Conservation (phyloP, 2,888 invertebrate species). For the Rotaria magnacalcarata region DNA sequence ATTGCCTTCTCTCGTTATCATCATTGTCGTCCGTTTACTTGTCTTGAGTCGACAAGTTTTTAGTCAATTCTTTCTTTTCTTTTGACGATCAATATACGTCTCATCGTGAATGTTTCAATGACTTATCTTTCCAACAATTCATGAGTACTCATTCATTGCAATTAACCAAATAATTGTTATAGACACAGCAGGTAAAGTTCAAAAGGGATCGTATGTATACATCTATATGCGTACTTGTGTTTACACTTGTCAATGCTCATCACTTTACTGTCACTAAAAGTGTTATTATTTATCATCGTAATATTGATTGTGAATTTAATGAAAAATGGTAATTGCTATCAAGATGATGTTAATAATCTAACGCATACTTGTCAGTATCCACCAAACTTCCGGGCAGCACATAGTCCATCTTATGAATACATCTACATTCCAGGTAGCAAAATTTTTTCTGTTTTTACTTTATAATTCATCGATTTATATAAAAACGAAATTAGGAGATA, state of each 20-base stretch:
- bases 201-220: neutral
- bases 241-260: neutral
- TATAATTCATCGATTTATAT: too few relatives aligned
- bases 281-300: neutral
- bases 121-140: neutral
- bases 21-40: neutral
- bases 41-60: neutral
- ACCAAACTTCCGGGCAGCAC: neutral
- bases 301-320: neutral
- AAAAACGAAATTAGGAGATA: slow-evolving; percentile 54
- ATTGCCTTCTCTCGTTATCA: slow-evolving; percentile 6
- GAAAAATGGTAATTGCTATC: neutral
- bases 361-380: neutral
- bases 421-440: neutral
- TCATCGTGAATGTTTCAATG: neutral
- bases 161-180: neutral
- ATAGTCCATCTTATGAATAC: slow-evolving; percentile 10
- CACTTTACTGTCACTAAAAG: neutral
- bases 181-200: neutral
- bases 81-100: neutral
- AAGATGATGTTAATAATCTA: neutral
- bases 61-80: slow-evolving; percentile 4
- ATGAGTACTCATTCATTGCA: neutral
- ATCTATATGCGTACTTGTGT: neutral
- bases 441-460: too few relatives aligned